These are phyloP conservation scores for Oryzias dopingdopingensis DNA, from an alignment of 2,797 vertebrate genomes.

Conservation along the genomic window DNA sequence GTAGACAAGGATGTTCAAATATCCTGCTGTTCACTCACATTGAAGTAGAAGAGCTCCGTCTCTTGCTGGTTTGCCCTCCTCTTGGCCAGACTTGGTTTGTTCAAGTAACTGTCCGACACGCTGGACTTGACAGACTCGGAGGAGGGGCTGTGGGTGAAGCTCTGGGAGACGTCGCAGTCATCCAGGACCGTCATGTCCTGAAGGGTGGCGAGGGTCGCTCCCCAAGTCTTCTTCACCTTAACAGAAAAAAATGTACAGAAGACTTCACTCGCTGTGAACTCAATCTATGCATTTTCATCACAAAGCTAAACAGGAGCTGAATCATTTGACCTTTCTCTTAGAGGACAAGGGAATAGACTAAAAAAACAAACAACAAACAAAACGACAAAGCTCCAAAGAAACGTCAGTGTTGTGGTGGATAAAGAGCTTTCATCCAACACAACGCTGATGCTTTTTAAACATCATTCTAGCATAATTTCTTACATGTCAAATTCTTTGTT, in stretches of 20 bases:
- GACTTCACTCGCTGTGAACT: not conserved
- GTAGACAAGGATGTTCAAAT: not conserved
- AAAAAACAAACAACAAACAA: too few species aligned
- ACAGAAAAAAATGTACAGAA: not conserved
- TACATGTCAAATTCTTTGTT: too few species aligned
- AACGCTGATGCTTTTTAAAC: too few species aligned
- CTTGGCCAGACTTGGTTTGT: conserved; percentile 97
- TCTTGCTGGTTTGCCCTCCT: conserved; percentile 95
- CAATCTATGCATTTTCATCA: too few species aligned
- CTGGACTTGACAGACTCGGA: conserved; percentile 98
- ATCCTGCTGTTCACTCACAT: conserved; percentile 69
- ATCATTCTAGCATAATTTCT: too few species aligned
- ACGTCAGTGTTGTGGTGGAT: too few species aligned
- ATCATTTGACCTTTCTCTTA: too few species aligned
- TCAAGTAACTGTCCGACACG: conserved; percentile 95
- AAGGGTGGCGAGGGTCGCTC: conserved; percentile 93
- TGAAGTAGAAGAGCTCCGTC: conserved; percentile 98
- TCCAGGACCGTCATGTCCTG: conserved; percentile 96
- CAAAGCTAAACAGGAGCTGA: too few species aligned
- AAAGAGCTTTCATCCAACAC: too few species aligned
- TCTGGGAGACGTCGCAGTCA: conserved; percentile 95
- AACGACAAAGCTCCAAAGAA: too few species aligned
- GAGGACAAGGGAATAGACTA: too few species aligned
- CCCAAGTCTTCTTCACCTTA: conserved; percentile 98
- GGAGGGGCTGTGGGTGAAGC: conserved; percentile 96